Base-by-base conservation (phyloP, 2,888 invertebrate species). In the Drosophila anomelani region DNA sequence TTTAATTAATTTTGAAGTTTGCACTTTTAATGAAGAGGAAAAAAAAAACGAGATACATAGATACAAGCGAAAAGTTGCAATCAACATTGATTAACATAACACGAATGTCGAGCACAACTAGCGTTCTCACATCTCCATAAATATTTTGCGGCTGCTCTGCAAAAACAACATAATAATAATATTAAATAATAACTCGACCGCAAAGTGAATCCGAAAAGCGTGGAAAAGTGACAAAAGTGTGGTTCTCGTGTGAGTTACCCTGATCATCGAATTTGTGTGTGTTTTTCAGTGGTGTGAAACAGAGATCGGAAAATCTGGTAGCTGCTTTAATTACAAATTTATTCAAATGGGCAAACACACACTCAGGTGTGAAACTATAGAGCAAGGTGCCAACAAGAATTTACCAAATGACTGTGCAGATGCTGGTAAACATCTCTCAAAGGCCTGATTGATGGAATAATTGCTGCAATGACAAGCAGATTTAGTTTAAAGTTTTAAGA, bases 31-130 rank as follows among this genome's bases (percentile, higher is more conserved):
- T 85, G 83, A 75, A 80, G 77, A 69, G 36, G 34, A 23, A 2
- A 41, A 29, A 29, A 47, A 32, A 51, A 57, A 54, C 29, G 8
- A 29, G 7, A 51, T 51, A 63, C 44, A 23, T 15, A 39, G 3
- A 66, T 17, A 34, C 49, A 58, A 23, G 29, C 41, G 38, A 60
- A 78, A 78, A 73, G 58, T 72, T 81, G 85, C 80, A 87, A 77
- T 82, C 78, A 78, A 78, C 75, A 62, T 77, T 81, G 75, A 86
- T 86, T 87, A 87, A 77, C 86, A 87, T 82, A 84, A 60, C 82
- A 83, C 60, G 73, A 74, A 72, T 72, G 74, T 70, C 72, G 68
- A 54, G 75, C 51, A 51, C 39, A 17, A 29, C 39, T 66, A 32
- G 23, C 41, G 60, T 46, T 77, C 75, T 26, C 26, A 51, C 74